These are phyloP conservation scores for Aphelocoma coerulescens DNA, from an alignment of 2,113 vertebrate genomes.

Conservation along the genomic window DNA sequence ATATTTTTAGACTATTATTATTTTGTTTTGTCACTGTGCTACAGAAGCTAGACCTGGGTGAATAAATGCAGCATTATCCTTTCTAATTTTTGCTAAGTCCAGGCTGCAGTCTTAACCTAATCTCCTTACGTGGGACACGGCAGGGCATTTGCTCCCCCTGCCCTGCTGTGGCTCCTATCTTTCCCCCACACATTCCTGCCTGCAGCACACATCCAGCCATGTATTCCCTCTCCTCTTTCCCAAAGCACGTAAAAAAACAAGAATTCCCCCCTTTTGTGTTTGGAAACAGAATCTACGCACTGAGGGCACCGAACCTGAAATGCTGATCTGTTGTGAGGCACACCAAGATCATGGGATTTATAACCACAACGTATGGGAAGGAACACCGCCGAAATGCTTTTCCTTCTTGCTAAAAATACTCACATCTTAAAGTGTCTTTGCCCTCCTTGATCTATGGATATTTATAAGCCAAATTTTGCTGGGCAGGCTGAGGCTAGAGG, in stretches of 20 bases:
- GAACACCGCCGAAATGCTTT: not conserved
- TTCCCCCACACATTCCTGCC: not conserved
- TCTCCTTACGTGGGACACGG: not conserved
- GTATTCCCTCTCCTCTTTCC: not conserved
- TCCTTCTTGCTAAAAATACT: not conserved
- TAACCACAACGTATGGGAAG: not conserved
- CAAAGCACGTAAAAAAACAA: not conserved
- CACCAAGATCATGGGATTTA: not conserved
- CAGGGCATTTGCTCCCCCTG: not conserved
- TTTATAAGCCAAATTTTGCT: not conserved
- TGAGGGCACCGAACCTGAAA: not conserved
- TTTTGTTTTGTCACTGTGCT: slow-evolving; percentile 2
- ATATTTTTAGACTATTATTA: slow-evolving; percentile 7
- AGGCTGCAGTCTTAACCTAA: slow-evolving; percentile 11
- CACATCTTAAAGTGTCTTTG: not conserved
- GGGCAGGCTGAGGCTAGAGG: not conserved
- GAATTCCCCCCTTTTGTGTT: not conserved
- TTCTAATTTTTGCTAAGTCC: slow-evolving; percentile 38
- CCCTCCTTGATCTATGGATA: not conserved
- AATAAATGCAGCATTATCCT: slow-evolving; percentile 24
- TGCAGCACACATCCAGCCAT: not conserved
- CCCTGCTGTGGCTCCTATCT: not conserved
- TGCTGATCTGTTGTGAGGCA: not conserved
- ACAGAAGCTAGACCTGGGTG: not conserved
- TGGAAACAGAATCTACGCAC: not conserved